Evolutionary conservation across 1,140 invertebrate species (phyloP).

Genomic region (Lepidostoma basale): DNA sequence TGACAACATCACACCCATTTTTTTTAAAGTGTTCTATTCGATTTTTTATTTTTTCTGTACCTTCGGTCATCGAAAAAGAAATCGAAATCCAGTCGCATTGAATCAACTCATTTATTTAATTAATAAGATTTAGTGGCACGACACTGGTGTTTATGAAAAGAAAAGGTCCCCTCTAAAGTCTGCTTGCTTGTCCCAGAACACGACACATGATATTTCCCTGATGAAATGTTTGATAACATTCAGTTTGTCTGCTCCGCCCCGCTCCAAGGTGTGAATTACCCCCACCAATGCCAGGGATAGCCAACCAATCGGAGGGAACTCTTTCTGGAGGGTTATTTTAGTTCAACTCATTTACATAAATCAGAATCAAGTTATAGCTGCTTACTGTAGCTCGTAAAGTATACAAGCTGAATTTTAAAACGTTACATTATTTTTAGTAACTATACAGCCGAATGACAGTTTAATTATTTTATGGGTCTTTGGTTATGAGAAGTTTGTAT

Average conservation of each 20-base stretch:
- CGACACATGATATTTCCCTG: constrained; percentile 40
- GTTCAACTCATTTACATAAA: neutral
- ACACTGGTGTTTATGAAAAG: neutral
- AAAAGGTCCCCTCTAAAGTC: neutral
- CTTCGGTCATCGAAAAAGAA: too few species aligned
- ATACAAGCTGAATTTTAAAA: too few species aligned
- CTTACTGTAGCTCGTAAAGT: neutral
- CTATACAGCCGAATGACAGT: too few species aligned
- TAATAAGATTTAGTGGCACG: neutral
- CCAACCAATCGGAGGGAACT: constrained; percentile 5
- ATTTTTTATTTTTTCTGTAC: too few species aligned
- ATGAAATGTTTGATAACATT: constrained; percentile 45
- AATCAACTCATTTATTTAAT: too few species aligned
- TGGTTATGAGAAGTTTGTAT: too few species aligned
- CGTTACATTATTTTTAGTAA: too few species aligned
- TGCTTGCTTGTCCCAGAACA: constrained; percentile 12
- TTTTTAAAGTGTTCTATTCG: too few species aligned
- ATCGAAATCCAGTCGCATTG: too few species aligned
- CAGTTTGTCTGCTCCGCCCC: constrained; percentile 28
- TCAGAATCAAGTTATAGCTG: neutral
- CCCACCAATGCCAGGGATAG: neutral
- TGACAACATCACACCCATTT: too few species aligned
- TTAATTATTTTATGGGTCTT: too few species aligned
- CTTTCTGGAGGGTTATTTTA: neutral
- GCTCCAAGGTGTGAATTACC: constrained; percentile 29